Evolutionary conservation across 1,140 invertebrate species (phyloP).

Genomic region (Oedothorax gibbosus): DNA sequence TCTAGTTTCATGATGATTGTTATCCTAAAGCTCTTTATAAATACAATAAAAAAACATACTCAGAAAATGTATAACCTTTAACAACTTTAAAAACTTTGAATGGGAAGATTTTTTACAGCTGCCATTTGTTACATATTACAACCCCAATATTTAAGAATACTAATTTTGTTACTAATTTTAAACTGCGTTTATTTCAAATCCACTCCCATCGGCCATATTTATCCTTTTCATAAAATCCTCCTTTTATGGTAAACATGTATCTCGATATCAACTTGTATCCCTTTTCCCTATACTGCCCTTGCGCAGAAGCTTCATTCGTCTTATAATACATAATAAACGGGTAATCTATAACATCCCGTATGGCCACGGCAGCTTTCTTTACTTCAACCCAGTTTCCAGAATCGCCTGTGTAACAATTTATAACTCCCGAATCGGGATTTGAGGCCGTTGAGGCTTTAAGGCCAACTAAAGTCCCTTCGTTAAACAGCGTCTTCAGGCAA

Average conservation of each 20-base stretch:
- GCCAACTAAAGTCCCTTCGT: background rate
- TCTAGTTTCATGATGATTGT: too few relatives aligned
- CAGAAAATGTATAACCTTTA: too few relatives aligned
- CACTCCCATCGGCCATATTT: background rate
- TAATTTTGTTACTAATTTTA: too few relatives aligned
- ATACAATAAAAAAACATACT: too few relatives aligned
- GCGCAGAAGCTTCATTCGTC: background rate
- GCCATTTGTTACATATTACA: too few relatives aligned
- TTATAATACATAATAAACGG: background rate
- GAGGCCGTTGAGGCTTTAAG: conserved; percentile 8
- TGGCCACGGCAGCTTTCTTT: background rate
- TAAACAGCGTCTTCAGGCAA: background rate
- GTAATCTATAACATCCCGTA: background rate
- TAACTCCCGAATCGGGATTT: background rate
- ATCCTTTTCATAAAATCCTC: conserved; percentile 21
- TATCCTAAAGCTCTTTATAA: too few relatives aligned
- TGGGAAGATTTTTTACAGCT: too few relatives aligned
- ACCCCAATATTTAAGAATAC: too few relatives aligned
- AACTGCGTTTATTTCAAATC: background rate
- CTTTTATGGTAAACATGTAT: conserved; percentile 7
- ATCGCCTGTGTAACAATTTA: background rate
- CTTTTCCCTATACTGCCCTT: background rate
- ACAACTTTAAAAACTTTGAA: too few relatives aligned
- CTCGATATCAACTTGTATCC: background rate
- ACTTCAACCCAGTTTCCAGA: background rate